Conservation (phyloP, 92 coral and sea anemone species). For the Ricordea florida region DNA sequence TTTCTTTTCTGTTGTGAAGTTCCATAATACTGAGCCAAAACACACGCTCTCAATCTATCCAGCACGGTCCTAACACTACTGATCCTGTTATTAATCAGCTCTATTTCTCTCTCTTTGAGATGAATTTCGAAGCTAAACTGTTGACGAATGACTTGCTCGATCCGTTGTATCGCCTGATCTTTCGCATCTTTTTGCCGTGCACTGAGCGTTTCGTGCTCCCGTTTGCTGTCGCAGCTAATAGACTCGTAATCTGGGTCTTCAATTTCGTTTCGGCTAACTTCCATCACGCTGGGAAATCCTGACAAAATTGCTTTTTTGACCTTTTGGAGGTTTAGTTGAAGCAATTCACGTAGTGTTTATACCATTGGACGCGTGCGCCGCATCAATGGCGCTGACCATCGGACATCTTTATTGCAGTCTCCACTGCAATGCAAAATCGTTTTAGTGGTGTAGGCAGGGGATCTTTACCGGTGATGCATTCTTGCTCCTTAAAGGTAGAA, state of each 20-base stretch:
- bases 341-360: no score
- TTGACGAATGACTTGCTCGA: slow-evolving; percentile 78
- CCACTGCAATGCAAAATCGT: no score
- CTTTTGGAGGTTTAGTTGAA: no score
- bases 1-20: slow-evolving; percentile 28
- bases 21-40: slow-evolving; percentile 94
- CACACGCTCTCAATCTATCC: slow-evolving; percentile 93
- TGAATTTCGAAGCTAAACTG: slow-evolving; percentile 92
- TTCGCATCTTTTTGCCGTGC: slow-evolving; percentile 89
- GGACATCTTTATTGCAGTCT: no score
- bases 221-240: slow-evolving; percentile 44
- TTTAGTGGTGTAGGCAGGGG: no score
- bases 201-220: slow-evolving; percentile 54
- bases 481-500: no score
- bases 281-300: slow-evolving; percentile 8
- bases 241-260: slow-evolving; percentile 87
- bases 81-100: slow-evolving; percentile 73
- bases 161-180: slow-evolving; percentile 78
- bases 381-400: no score
- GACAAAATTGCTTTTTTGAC: no score
- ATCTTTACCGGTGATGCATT: no score
- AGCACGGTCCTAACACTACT: slow-evolving; percentile 70
- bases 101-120: slow-evolving; percentile 87
- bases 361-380: no score
- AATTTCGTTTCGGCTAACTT: slow-evolving; percentile 29